Conservation (phyloP, 2,113 vertebrate species). For the Podarcis raffonei region DNA sequence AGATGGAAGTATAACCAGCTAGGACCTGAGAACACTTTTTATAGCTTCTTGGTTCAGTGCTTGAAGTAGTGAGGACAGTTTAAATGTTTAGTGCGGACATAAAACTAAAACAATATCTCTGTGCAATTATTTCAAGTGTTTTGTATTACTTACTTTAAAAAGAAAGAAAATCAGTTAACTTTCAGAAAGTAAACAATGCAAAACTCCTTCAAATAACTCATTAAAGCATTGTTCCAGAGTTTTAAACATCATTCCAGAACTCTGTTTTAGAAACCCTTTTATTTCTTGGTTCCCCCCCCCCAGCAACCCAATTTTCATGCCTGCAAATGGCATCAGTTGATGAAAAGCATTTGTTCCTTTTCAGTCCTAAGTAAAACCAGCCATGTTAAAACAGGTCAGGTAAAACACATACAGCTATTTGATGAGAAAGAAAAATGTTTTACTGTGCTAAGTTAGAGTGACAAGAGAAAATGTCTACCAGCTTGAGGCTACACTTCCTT, state of each 20-base stretch:
- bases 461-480: slow-evolving; percentile 69
- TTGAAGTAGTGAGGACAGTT: not conserved
- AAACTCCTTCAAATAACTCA: slow-evolving; percentile 65
- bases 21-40: not conserved
- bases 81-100: slow-evolving; percentile 39
- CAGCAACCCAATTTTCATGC: slow-evolving; percentile 56
- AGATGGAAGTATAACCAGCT: not conserved
- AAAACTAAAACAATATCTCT: slow-evolving; percentile 18
- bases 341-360: slow-evolving; percentile 62
- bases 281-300: slow-evolving; percentile 30
- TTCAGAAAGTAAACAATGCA: slow-evolving; percentile 66
- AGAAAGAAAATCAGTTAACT: slow-evolving; percentile 61
- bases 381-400: slow-evolving; percentile 58
- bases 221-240: slow-evolving; percentile 30
- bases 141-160: slow-evolving; percentile 19
- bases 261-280: slow-evolving; percentile 53
- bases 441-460: slow-evolving; percentile 63
- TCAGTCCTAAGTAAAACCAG: slow-evolving; percentile 61
- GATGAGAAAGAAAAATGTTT: slow-evolving; percentile 64
- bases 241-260: slow-evolving; percentile 28
- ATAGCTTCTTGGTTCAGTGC: not conserved
- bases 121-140: not conserved
- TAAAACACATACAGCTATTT: slow-evolving; percentile 68
- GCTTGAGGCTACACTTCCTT: slow-evolving; percentile 50
- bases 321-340: slow-evolving; percentile 41